Percentiles rank a stretch among this genome's conserved stretches.
Evolutionary conservation across 2,888 invertebrate species (phyloP).

Genomic region (Apantesis nais): DNA sequence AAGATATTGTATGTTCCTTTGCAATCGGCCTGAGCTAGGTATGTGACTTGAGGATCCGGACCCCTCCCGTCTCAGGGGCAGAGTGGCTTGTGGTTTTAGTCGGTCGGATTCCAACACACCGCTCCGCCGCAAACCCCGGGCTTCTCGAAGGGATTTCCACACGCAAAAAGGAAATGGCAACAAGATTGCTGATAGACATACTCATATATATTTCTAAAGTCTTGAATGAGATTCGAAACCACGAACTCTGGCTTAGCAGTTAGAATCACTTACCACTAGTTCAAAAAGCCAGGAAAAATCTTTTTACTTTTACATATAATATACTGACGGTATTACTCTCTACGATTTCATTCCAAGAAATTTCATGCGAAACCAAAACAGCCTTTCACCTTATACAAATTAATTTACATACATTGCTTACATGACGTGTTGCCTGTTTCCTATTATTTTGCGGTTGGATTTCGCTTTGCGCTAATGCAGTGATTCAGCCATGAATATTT

Average conservation of each 20-base stretch:
- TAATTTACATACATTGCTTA: constrained; percentile 1
- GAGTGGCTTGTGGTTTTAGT: too few relatives aligned
- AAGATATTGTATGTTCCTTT: too few relatives aligned
- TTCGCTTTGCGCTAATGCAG: background rate
- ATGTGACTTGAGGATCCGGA: too few relatives aligned
- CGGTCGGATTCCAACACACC: too few relatives aligned
- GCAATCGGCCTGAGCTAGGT: too few relatives aligned
- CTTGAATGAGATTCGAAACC: background rate
- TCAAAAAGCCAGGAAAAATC: background rate
- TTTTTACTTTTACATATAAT: background rate
- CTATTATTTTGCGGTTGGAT: constrained; percentile 11
- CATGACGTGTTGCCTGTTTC: background rate
- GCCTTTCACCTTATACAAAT: background rate
- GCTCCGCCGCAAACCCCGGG: too few relatives aligned
- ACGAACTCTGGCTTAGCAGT: background rate
- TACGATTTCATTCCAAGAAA: background rate
- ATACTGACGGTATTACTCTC: background rate
- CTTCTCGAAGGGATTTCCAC: too few relatives aligned
- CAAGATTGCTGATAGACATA: background rate
- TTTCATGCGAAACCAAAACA: background rate
- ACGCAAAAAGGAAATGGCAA: too few relatives aligned
- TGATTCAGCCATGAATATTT: constrained; percentile 12
- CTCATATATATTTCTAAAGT: too few relatives aligned
- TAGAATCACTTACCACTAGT: background rate
- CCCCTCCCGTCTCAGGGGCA: too few relatives aligned